Evolutionary conservation across 2,113 vertebrate species (phyloP).

Genomic region (Mustelus asterias): DNA sequence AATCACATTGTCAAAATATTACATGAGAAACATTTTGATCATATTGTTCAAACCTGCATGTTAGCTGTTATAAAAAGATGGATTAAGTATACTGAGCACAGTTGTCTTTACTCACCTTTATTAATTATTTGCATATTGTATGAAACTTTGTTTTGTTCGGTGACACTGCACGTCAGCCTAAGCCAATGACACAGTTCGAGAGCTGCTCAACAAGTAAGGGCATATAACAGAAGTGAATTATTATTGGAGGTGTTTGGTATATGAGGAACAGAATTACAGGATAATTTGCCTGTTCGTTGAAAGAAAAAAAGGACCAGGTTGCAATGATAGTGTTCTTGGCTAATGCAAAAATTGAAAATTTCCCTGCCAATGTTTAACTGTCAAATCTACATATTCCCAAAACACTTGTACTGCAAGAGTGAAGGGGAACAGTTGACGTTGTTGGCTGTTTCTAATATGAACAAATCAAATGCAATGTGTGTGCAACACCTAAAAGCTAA

Average conservation of each 20-base stretch:
- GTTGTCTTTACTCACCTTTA: background rate
- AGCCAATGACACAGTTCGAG: background rate
- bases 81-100: background rate
- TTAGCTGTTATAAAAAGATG: background rate
- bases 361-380: background rate
- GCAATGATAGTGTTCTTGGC: background rate
- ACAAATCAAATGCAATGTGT: background rate
- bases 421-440: background rate
- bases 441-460: background rate
- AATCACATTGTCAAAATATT: background rate
- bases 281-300: background rate
- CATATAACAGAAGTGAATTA: background rate
- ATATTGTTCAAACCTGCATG: background rate
- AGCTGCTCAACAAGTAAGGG: background rate
- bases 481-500: slow-evolving; percentile 5
- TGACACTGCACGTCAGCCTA: background rate
- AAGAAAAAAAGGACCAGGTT: background rate
- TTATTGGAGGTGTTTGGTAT: background rate
- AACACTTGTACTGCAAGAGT: background rate
- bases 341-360: background rate
- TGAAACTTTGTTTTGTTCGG: background rate
- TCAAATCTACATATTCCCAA: background rate
- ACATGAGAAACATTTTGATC: background rate
- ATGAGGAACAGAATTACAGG: background rate
- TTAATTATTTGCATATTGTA: background rate